Conservation (phyloP, 2,113 vertebrate genomes). For the Nothoprocta pentlandii region DNA sequence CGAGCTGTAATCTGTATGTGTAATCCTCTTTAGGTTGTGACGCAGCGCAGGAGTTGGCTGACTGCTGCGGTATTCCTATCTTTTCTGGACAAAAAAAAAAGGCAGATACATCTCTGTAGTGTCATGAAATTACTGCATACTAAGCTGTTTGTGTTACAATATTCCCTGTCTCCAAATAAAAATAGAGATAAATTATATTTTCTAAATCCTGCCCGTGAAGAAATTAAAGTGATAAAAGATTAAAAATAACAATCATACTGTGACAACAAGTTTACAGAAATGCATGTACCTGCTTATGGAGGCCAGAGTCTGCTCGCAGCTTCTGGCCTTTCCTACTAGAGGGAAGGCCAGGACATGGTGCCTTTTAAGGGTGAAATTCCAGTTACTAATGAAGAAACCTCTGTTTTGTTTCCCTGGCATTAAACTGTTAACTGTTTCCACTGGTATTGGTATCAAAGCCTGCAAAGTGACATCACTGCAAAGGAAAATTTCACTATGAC, state of each 20-base stretch:
- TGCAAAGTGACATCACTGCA: background rate
- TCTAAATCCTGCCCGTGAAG: background rate
- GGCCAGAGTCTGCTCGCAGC: background rate
- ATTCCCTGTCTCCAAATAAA: background rate
- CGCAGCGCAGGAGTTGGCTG: accelerated
- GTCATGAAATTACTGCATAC: background rate
- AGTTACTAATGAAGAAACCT: too few species aligned
- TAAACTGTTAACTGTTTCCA: too few species aligned
- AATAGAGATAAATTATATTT: background rate
- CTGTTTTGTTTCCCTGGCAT: background rate
- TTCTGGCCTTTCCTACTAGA: accelerated
- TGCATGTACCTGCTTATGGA: accelerated
- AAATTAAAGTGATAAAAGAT: background rate
- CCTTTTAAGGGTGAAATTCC: background rate
- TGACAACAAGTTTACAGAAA: background rate
- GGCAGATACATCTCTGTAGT: background rate
- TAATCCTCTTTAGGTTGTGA: conserved; percentile 37
- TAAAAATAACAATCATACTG: background rate
- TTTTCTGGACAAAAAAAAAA: background rate
- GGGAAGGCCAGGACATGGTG: accelerated
- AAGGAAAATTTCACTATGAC: too few species aligned
- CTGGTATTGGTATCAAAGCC: background rate
- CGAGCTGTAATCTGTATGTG: background rate
- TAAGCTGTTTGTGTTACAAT: background rate
- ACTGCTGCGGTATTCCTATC: background rate